Evolutionary conservation across 1,140 invertebrate species (phyloP), one percentile per base, ranked within the genome.

Genomic region (Atopsyche davidsoni): DNA sequence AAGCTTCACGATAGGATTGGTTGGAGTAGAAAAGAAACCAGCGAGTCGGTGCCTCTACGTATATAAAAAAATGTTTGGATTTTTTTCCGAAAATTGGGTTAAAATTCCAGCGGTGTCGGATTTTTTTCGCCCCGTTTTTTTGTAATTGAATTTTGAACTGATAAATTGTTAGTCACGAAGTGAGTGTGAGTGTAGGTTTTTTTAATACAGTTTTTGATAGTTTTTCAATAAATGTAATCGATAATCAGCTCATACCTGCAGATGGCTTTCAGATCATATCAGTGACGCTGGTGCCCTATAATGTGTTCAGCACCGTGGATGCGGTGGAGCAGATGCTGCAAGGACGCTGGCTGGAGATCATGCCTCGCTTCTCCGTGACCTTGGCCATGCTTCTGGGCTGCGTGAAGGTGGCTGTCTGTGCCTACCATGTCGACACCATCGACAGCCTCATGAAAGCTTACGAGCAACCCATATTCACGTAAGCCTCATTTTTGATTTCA

Each of bases 321-420:
- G 28, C 41, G 13, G 28, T 51, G 2, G 1, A 19, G n/a, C 46
- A 57, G 34, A 28, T 57, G 11, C 41, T 46, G 22, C 7, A 25
- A 9, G 55, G 55, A 41, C 25, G 14, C 14, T 53, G 50, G 55
- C 46, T 57, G 46, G 55, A 53, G 3, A 47, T 53, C 6, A 25
- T 57, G 18, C 55, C 55, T 6, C 53, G 51, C 23, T 39, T 53
- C 11, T 50, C 51, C 6, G 47, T 57, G 11, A 21, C 46, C 13
- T 31, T 57, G n/a, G 55, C 55, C 11, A 57, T 57, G 40, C 34
- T 53, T 17, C 18, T 57, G n/a, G 55, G 55, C 1, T 46, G 46
- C 28, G 17, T 57, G 4, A 57, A 57, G 35, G 42, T 57, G 4
- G 34, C 21, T 4, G 51, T 53, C n/a, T 53, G 39, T 14, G 2